These are phyloP conservation scores for Lucilia sericata DNA, from an alignment of 1,140 invertebrate genomes.

Conservation along the genomic window DNA sequence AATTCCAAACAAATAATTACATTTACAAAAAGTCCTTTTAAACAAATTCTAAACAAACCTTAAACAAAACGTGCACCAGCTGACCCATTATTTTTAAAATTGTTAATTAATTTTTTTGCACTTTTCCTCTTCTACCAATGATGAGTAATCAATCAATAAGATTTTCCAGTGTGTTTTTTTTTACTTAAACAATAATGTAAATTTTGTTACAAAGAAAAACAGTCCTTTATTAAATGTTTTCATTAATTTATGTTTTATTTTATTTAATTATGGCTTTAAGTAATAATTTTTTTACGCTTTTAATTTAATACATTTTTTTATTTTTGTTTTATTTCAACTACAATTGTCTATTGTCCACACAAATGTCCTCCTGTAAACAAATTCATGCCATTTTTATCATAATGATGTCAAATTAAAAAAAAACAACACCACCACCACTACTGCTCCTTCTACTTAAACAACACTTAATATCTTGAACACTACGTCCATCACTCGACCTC, in stretches of 20 bases:
- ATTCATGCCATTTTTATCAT: slow-evolving; percentile 34
- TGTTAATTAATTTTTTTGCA: neutral
- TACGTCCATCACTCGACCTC: neutral
- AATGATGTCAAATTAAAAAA: neutral
- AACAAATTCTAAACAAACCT: neutral
- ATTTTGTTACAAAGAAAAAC: neutral
- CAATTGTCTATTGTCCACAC: slow-evolving; percentile 1
- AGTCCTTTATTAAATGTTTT: neutral
- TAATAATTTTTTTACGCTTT: neutral
- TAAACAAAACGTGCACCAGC: neutral
- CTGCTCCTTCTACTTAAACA: neutral
- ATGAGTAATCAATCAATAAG: slow-evolving; percentile 7
- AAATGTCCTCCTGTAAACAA: slow-evolving; percentile 20
- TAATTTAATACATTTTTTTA: neutral
- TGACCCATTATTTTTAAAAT: neutral
- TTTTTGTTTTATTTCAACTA: neutral
- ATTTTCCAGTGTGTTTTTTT: neutral
- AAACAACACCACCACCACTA: neutral
- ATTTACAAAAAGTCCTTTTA: neutral
- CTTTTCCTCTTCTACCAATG: neutral
- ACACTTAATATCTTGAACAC: neutral
- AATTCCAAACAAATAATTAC: neutral
- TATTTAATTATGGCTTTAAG: neutral
- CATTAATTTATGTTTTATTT: neutral
- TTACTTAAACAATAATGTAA: neutral